Evolutionary conservation across 2,113 vertebrate species (phyloP).

Genomic region (Elanoides forficatus): DNA sequence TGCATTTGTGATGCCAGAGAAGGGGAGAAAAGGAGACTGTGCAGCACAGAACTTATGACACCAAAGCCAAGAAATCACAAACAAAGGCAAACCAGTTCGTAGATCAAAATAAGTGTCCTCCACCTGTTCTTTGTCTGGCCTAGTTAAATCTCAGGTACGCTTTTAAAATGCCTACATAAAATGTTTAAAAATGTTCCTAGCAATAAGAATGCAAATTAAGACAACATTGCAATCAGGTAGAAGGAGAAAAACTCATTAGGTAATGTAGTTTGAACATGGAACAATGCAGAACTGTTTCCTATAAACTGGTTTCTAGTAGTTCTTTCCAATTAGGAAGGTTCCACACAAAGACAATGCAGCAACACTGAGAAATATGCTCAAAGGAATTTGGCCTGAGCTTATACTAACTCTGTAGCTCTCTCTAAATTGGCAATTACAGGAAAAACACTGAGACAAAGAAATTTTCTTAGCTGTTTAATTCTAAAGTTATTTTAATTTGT

Average conservation of each 20-base stretch:
- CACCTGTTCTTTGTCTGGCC: neutral
- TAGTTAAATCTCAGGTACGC: neutral
- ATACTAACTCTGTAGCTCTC: neutral
- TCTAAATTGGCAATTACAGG: slow-evolving; percentile 18
- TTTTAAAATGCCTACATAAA: neutral
- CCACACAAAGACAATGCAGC: neutral
- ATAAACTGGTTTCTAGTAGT: neutral
- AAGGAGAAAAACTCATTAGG: neutral
- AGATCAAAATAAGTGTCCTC: neutral
- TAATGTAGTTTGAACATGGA: neutral
- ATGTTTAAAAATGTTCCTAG: neutral
- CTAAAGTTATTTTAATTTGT: slow-evolving; percentile 3
- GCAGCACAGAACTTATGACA: neutral
- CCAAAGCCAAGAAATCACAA: neutral
- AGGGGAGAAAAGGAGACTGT: neutral
- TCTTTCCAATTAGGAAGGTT: slow-evolving; percentile 7
- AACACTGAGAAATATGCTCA: neutral
- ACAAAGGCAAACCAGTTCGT: neutral
- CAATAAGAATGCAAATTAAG: neutral
- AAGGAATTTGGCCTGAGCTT: neutral
- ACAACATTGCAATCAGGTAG: neutral
- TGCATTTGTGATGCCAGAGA: neutral
- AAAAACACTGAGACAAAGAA: neutral
- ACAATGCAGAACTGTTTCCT: slow-evolving; percentile 7
- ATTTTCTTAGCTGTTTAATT: neutral